Evolutionary conservation across 2,113 vertebrate genomes (phyloP).

Genomic region (Pavo muticus): DNA sequence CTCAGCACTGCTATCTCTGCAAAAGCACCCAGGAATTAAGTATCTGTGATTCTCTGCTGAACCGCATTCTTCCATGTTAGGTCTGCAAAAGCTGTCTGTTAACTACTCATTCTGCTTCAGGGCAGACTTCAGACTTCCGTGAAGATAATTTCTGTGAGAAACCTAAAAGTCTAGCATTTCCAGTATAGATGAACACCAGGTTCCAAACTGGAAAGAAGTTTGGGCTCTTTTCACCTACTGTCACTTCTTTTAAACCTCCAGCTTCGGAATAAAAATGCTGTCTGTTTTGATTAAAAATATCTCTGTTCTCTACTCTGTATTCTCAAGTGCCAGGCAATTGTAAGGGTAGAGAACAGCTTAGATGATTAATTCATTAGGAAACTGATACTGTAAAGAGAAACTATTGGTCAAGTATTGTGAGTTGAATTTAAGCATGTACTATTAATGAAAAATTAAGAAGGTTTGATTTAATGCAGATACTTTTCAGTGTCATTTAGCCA

Average conservation of each 20-base stretch:
- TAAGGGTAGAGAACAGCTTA: background rate
- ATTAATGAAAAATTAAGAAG: background rate
- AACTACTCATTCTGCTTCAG: background rate
- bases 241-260: background rate
- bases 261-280: background rate
- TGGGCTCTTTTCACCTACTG: rapidly evolving
- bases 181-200: background rate
- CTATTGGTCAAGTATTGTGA: background rate
- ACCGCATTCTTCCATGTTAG: rapidly evolving
- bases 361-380: slow-evolving; percentile 46
- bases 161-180: background rate
- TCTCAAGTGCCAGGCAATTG: background rate
- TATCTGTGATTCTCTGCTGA: background rate
- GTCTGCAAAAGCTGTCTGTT: background rate
- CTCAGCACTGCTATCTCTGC: background rate
- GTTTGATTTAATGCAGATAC: background rate
- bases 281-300: background rate
- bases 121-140: background rate
- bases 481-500: background rate
- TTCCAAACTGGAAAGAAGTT: background rate
- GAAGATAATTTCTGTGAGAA: background rate
- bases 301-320: background rate
- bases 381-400: slow-evolving; percentile 1
- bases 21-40: background rate
- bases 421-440: background rate